These are phyloP conservation scores for Oryzias dopingdopingensis DNA, from an alignment of 2,797 vertebrate genomes.

Conservation along the genomic window DNA sequence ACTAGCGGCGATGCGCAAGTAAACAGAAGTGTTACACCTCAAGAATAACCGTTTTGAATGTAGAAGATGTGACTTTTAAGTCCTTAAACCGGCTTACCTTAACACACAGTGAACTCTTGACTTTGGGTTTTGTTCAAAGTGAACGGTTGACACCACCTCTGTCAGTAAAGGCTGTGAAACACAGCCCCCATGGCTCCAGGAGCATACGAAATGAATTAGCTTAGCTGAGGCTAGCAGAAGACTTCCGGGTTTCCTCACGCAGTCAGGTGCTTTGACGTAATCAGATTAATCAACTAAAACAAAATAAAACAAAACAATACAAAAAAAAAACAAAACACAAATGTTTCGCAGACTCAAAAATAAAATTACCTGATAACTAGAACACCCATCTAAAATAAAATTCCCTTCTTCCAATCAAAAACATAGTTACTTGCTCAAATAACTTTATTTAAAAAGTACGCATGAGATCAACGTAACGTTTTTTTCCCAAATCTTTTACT, in stretches of 20 bases:
- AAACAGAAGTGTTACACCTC: slow-evolving; percentile 25
- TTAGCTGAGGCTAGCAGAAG: slow-evolving; percentile 27
- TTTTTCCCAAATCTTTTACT: too few species aligned
- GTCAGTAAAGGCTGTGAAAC: slow-evolving; percentile 56
- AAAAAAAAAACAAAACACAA: too few species aligned
- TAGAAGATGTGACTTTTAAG: background rate
- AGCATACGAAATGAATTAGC: slow-evolving; percentile 50
- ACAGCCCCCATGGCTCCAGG: slow-evolving; percentile 72
- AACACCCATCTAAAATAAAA: too few species aligned
- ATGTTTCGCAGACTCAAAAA: too few species aligned
- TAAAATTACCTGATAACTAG: too few species aligned
- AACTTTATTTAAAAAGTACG: too few species aligned
- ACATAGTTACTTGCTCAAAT: too few species aligned
- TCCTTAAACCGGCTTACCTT: slow-evolving; percentile 47
- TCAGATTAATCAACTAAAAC: too few species aligned
- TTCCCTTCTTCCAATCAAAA: too few species aligned
- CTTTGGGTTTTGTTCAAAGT: slow-evolving; percentile 3
- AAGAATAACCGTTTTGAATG: background rate
- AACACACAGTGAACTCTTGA: slow-evolving; percentile 15
- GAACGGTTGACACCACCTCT: slow-evolving; percentile 26
- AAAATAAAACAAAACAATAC: too few species aligned
- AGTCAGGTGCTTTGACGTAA: slow-evolving; percentile 51
- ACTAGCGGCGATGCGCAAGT: slow-evolving; percentile 47
- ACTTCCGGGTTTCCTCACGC: slow-evolving; percentile 50
- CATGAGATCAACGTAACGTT: too few species aligned